These are phyloP conservation scores for Cecropterus lyciades DNA, from an alignment of 1,140 invertebrate species.

Conservation along the genomic window DNA sequence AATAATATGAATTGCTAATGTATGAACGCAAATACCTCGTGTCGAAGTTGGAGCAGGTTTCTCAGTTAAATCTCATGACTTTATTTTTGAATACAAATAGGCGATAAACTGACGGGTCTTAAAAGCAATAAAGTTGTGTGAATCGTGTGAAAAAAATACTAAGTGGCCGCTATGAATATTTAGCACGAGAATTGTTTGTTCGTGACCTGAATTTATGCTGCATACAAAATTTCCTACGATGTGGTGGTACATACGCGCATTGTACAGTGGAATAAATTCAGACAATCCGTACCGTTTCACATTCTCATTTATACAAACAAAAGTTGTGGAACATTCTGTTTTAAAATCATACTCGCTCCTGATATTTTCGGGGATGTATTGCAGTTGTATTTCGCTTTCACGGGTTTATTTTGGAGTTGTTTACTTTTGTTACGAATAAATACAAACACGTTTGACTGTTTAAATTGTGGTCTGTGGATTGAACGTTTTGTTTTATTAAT, in stretches of 20 bases:
- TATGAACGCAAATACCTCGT: slow-evolving; percentile 4
- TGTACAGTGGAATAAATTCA: slow-evolving; percentile 43
- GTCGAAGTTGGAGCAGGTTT: slow-evolving; percentile 19
- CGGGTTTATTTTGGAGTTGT: slow-evolving; percentile 11
- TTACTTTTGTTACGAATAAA: slow-evolving; percentile 4
- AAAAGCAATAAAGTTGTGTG: slow-evolving; percentile 39
- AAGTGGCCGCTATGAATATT: slow-evolving; percentile 59
- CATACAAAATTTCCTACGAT: slow-evolving; percentile 61
- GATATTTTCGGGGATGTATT: slow-evolving; percentile 29
- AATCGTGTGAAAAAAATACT: slow-evolving; percentile 51
- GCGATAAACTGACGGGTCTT: slow-evolving; percentile 36
- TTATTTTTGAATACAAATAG: slow-evolving; percentile 41
- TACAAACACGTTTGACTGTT: neutral
- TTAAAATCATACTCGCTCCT: slow-evolving; percentile 32
- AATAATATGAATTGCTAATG: slow-evolving; percentile 30
- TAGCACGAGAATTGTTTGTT: slow-evolving; percentile 62
- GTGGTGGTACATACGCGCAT: slow-evolving; percentile 52
- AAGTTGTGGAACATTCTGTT: slow-evolving; percentile 30
- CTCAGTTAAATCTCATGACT: slow-evolving; percentile 19
- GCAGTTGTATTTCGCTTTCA: slow-evolving; percentile 16
- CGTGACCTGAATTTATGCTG: slow-evolving; percentile 70
- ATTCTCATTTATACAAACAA: slow-evolving; percentile 34
- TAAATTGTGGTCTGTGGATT: neutral
- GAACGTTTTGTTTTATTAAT: neutral
- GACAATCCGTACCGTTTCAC: slow-evolving; percentile 31